Percentiles rank a stretch among this genome's conserved stretches.
Conservation (phyloP, 2,113 vertebrate species). For the Conger conger region DNA sequence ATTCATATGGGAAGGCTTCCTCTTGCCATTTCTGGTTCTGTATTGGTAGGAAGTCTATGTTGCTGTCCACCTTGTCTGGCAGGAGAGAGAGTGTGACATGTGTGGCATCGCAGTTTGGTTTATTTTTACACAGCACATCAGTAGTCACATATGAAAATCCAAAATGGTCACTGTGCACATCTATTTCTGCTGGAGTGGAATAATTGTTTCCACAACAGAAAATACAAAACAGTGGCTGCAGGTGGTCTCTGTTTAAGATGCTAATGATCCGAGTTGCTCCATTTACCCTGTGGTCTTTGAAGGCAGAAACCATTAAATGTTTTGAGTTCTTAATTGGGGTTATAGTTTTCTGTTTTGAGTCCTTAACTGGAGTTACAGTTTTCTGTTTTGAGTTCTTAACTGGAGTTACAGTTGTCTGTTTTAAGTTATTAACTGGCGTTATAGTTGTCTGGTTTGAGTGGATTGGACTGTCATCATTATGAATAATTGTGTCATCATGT, state of each 20-base stretch:
- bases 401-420: no score
- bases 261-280: conserved; percentile 62
- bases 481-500: neutral
- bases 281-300: conserved; percentile 61
- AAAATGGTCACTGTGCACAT: conserved; percentile 65
- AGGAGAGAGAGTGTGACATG: conserved; percentile 42
- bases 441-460: no score
- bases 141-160: conserved; percentile 67
- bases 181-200: conserved; percentile 40
- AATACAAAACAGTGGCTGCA: conserved; percentile 63
- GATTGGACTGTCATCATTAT: neutral
- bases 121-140: conserved; percentile 54
- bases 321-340: no score
- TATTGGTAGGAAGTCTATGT: conserved; percentile 50
- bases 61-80: fast-evolving
- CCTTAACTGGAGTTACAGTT: conserved; percentile 58
- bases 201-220: conserved; percentile 57
- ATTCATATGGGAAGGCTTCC: conserved; percentile 52
- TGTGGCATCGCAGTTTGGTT: conserved; percentile 18
- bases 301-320: conserved; percentile 69
- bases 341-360: no score
- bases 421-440: no score
- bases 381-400: conserved; percentile 1
- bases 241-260: conserved; percentile 64
- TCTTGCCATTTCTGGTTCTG: conserved; percentile 56